Evolutionary conservation across 2,888 invertebrate genomes (phyloP), one percentile per base, ranked within the genome.

Genomic region (Pasiphila rectangulata): DNA sequence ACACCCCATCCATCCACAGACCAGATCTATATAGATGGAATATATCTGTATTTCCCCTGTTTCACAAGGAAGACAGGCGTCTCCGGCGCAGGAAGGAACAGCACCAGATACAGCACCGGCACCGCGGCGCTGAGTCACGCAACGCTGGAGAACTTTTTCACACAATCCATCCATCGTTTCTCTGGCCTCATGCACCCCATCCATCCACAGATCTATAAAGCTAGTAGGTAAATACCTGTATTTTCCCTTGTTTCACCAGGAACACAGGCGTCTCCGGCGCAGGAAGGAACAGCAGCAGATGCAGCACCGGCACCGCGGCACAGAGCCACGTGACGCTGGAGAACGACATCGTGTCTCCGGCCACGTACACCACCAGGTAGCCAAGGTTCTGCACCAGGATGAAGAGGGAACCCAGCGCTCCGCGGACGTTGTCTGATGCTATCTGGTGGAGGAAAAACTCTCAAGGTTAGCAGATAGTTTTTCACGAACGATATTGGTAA

Each of bases 211-310:
- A n/a, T n/a, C n/a, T n/a, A n/a, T n/a, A n/a, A n/a, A 27, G 12
- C 27, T 27, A 27, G 6, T 5, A 25, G 10, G 25, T 13, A 5
- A 5, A 1, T 29, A 89, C 89, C 79, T 82, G 66, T 2, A 81
- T 64, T 36, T 84, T 86, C 2, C 87, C 86, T 43, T 86, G 83
- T 24, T 89, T 86, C 7, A 89, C 74, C 1, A 88, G 64, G 57
- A 87, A 88, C 7, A 85, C 85, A 0, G 89, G 89, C 0, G 89
- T 88, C 55, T 89, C 89, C 0, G 89, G 89, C 86, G 88, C 86
- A 2, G 76, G 74, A 0, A 85, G 55, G 65, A 87, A 88, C 0
- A 69, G 67, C 0, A 86, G 20, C 0, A 86, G 51, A 37, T 87
- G 87, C 2, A 83, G 47, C 1, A 76, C 71, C 0, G 88, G 88